A percentile compares a stretch with the other conserved stretches of the same genome.
These are phyloP conservation scores for Dicranocentrus wangi DNA, from an alignment of 2,888 invertebrate genomes.

Conservation along the genomic window DNA sequence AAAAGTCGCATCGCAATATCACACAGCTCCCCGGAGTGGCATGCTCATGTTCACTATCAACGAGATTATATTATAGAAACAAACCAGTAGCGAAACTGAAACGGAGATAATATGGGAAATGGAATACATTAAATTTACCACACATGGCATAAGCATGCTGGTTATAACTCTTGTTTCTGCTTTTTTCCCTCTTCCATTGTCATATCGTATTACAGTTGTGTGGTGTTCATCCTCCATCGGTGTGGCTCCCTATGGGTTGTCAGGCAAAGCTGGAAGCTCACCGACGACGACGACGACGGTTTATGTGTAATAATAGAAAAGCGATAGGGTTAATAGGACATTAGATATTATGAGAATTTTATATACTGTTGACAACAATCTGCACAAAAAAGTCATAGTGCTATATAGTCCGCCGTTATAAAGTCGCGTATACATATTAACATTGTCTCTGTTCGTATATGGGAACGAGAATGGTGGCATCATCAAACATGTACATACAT, in stretches of 20 bases:
- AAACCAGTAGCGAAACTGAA: neutral
- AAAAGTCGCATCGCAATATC: neutral
- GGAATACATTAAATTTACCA: constrained; percentile 59
- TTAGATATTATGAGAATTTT: constrained; percentile 37
- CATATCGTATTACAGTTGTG: constrained; percentile 46
- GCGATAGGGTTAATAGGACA: constrained; percentile 27
- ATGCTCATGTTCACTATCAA: constrained; percentile 10
- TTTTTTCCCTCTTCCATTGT: constrained; percentile 34
- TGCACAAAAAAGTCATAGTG: constrained; percentile 37
- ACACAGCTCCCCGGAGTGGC: constrained; percentile 34
- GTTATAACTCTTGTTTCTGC: neutral
- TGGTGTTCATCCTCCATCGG: constrained; percentile 46
- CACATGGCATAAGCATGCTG: constrained; percentile 57
- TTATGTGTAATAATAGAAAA: constrained; percentile 49
- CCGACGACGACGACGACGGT: constrained; percentile 36
- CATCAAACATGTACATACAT: no score
- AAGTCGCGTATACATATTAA: no score
- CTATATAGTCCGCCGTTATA: no score
- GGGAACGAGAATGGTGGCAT: no score
- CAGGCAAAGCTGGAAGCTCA: constrained; percentile 15
- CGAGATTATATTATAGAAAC: neutral
- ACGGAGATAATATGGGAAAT: constrained; percentile 45
- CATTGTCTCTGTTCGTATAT: no score
- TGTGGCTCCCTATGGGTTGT: neutral
- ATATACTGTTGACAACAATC: constrained; percentile 36